Conservation (phyloP, 1,140 invertebrate species). For the Sminthurides bifidus region DNA sequence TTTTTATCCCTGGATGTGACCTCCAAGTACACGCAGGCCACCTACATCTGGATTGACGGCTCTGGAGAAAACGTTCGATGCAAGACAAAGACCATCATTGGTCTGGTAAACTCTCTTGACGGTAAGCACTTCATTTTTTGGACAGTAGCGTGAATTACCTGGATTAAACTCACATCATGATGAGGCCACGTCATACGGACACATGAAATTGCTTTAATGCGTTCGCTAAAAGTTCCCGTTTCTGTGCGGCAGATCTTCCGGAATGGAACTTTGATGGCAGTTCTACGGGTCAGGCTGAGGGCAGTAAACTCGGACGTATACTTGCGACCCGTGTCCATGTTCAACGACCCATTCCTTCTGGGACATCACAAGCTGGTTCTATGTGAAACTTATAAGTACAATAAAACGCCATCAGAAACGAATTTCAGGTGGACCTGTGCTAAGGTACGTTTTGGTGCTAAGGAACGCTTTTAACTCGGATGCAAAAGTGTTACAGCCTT, state of each 20-base stretch:
- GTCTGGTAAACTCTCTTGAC: constrained; percentile 7
- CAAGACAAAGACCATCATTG: constrained; percentile 21
- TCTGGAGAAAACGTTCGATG: constrained; percentile 41
- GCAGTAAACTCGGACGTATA: constrained; percentile 21
- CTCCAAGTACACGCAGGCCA: constrained; percentile 62
- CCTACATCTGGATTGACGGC: constrained; percentile 94
- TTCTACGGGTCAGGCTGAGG: constrained; percentile 33
- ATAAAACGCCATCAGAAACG: constrained; percentile 43
- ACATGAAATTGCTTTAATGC: too few species aligned
- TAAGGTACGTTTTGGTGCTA: too few species aligned
- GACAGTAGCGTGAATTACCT: neutral
- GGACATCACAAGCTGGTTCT: constrained; percentile 47
- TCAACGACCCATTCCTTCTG: constrained; percentile 48
- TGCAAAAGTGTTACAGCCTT: neutral
- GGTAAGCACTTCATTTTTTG: constrained; percentile 8
- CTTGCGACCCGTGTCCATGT: constrained; percentile 45
- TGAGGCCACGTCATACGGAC: too few species aligned
- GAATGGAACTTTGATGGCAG: constrained; percentile 58
- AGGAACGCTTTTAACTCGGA: neutral
- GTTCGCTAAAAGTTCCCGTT: too few species aligned
- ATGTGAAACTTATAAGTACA: constrained; percentile 54
- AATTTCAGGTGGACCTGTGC: constrained; percentile 16
- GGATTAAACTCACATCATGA: too few species aligned
- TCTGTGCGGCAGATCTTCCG: constrained; percentile 46
- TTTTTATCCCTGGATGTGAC: constrained; percentile 65